Base-by-base conservation (phyloP, 2,113 vertebrate genomes). In the Pavo muticus region DNA sequence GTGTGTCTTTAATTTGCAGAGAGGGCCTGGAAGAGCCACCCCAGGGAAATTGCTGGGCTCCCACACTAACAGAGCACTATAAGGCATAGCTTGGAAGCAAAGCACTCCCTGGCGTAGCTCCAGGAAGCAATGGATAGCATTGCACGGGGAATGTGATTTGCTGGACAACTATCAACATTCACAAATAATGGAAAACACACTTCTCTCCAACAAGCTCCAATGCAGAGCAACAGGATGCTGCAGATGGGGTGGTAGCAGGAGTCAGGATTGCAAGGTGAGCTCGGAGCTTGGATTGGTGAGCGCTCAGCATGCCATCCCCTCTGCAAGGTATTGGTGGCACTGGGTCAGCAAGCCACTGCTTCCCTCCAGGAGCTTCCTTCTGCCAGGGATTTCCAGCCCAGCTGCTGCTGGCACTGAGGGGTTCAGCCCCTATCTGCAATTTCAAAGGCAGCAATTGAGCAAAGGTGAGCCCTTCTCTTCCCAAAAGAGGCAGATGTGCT, bases 241-340 rank as follows among this genome's bases (percentile, higher is more conserved):
- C 40, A 59, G 13, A 68, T 5, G 0, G 2, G 57, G 88, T 69
- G 64, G 56, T 39, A 32, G n/a, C 2, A 1, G 2, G 72, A 54
- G 65, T n/a, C 4, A 1, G 72, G 48, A 8, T 57, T 57, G 32
- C 13, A 42, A 15, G 50, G 50, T 52, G 23, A 39, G 37, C 23
- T 44, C 29, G 50, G 50, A 54, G 30, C 30, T 57, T n/a, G 42
- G 30, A n/a, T 6, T 40, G 11, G 30, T 19, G 21, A 59, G 32
- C 18, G 19, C 24, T n/a, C 12, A 11, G 30, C 71, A 44, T 13
- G 23, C 11, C 21, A 17, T 82, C 30, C 44, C 4, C 5, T 32
- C 18, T 27, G 67, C 45, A 44, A 67, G n/a, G 1, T 0, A 0
- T 17, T 17, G 5, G 9, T 0, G 2, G 25, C 2, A 23, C 18